Evolutionary conservation across 2,797 vertebrate genomes (phyloP), one percentile per base, ranked within the genome.

Genomic region (Sebastes miniatus): DNA sequence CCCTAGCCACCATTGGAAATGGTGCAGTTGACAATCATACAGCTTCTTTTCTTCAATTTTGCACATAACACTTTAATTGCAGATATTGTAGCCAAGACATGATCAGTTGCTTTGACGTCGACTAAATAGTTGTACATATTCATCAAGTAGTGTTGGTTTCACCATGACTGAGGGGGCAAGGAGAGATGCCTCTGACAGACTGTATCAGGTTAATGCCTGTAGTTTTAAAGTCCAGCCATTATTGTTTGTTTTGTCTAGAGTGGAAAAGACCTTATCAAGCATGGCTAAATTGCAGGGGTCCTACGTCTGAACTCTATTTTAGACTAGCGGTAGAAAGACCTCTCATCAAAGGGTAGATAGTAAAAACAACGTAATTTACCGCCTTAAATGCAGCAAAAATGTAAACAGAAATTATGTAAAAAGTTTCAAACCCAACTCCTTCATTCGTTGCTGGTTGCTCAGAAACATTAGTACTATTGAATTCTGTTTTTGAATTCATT

Each of bases 61-160:
- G 93, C 94, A 95, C 94, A 68, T 82, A 89, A 94, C 93, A 96
- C 95, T 95, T 96, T 95, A 94, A 89, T 79, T 89, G 89, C 90
- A 94, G 87, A 86, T 87, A 90, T 86, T 93, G 93, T 93, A 94
- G 91, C 84, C 75, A 72, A 79, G 73, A 90, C 72, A 71, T 47
- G 29, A 81, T 79, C 66, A 67, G 83, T 88, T 86, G 62, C 87
- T 88, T 89, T 73, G 73, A 80, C 86, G 71, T 89, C 34, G 32
- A 80, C 64, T 79, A 58, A 70, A 80, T 80, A 86, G 84, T 86
- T 94, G 91, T 92, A 93, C 62, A 89, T 91, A 91, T 88, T 92
- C 73, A 83, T 89, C 58, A 65, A 63, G 50, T 80, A 71, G 32
- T 65, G 73, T 71, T 81, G 67, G 80, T 63, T 72, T 88, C 69